Evolutionary conservation across 2,797 vertebrate genomes (phyloP).

Genomic region (Chaetodon trifasciatus): DNA sequence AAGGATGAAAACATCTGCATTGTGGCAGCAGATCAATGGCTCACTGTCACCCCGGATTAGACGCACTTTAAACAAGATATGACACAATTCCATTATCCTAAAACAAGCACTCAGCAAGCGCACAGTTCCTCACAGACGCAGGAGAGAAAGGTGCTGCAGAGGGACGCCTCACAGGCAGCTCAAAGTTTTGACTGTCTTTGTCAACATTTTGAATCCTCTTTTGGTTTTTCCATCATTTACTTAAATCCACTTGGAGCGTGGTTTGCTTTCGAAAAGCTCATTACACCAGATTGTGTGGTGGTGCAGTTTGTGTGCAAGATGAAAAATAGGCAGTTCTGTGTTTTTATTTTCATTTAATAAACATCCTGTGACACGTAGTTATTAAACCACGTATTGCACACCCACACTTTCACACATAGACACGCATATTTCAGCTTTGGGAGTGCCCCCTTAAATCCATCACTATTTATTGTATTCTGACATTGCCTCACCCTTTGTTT

Average conservation of each 20-base stretch:
- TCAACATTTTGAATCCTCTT: slow-evolving; percentile 59
- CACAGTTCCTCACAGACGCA: slow-evolving; percentile 51
- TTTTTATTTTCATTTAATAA: slow-evolving; percentile 48
- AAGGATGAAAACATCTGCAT: slow-evolving; percentile 82
- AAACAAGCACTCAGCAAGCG: slow-evolving; percentile 72
- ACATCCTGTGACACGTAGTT: slow-evolving; percentile 49
- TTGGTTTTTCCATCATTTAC: slow-evolving; percentile 18
- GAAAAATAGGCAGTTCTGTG: slow-evolving; percentile 18
- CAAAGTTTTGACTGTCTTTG: slow-evolving; percentile 55
- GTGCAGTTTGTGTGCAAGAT: slow-evolving; percentile 6
- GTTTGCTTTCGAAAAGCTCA: slow-evolving; percentile 1
- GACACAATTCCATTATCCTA: slow-evolving; percentile 85
- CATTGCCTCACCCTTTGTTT: slow-evolving; percentile 86
- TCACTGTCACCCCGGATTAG: slow-evolving; percentile 83
- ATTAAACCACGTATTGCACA: slow-evolving; percentile 46
- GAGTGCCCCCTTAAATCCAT: slow-evolving; percentile 80
- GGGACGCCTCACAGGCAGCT: slow-evolving; percentile 25
- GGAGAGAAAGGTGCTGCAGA: slow-evolving; percentile 52
- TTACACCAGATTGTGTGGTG: not conserved
- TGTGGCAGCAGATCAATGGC: slow-evolving; percentile 84
- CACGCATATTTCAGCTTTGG: slow-evolving; percentile 69
- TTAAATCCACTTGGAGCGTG: slow-evolving; percentile 40
- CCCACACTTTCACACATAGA: slow-evolving; percentile 42
- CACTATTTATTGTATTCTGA: slow-evolving; percentile 82
- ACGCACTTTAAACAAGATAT: slow-evolving; percentile 85